phyloP scores from a whole-genome alignment of 2,113 vertebrate genomes.

The Sula dactylatra region DNA sequence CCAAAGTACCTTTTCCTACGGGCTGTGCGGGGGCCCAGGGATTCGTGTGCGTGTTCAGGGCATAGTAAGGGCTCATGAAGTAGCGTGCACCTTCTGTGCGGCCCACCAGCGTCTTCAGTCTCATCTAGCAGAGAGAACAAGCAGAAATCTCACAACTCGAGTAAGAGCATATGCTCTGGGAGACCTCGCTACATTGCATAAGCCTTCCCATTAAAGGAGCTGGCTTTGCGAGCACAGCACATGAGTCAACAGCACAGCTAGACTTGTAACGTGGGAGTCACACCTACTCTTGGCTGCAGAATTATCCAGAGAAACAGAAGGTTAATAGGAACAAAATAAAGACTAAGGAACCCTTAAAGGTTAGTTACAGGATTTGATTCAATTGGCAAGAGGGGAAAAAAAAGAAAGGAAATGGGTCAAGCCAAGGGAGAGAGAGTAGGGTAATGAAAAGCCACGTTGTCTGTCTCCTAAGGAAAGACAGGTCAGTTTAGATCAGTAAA shows the following conservation, averaged over 20 bases:
- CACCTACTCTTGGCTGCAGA: constrained; percentile 70
- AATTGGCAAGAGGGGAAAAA: constrained; percentile 27
- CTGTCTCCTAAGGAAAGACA: constrained; percentile 20
- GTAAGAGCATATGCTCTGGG: constrained; percentile 36
- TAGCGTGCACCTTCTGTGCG: neutral
- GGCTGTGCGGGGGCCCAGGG: neutral
- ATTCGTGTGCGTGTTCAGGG: neutral
- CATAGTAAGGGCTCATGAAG: neutral
- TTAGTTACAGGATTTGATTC: constrained; percentile 57
- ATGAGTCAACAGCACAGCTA: constrained; percentile 62
- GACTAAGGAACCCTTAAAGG: constrained; percentile 64
- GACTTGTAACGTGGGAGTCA: constrained; percentile 62
- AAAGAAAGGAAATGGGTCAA: constrained; percentile 59
- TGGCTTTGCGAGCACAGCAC: constrained; percentile 56
- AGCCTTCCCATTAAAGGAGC: constrained; percentile 55
- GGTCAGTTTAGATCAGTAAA: constrained; percentile 30
- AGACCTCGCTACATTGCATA: constrained; percentile 61
- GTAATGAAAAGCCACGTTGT: constrained; percentile 38
- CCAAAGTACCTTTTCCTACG: neutral
- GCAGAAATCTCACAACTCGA: constrained; percentile 28
- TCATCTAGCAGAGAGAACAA: constrained; percentile 39
- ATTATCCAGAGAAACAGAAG: constrained; percentile 68
- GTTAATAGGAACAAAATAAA: constrained; percentile 72
- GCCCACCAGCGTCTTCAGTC: neutral
- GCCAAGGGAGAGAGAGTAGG: constrained; percentile 20